phyloP scores from a whole-genome alignment of 2,113 vertebrate genomes.

The Lophius piscatorius region DNA sequence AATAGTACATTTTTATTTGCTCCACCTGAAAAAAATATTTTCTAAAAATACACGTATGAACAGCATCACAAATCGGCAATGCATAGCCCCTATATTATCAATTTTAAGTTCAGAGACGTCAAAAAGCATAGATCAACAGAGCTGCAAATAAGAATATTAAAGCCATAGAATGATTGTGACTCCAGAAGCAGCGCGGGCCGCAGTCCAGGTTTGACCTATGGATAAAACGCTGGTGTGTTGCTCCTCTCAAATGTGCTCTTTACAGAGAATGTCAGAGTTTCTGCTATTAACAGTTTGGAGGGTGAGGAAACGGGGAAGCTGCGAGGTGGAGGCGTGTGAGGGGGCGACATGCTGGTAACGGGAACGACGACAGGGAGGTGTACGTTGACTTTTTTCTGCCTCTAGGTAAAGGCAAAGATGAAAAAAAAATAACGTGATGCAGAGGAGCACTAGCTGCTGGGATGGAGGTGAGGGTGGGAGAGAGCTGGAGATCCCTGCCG shows the following conservation, averaged over 20 bases:
- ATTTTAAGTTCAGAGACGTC: slow-evolving; percentile 44
- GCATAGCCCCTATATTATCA: slow-evolving; percentile 63
- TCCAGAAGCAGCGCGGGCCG: slow-evolving; percentile 41
- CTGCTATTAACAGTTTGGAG: slow-evolving; percentile 75
- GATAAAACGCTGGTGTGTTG: slow-evolving; percentile 71
- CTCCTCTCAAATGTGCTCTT: slow-evolving; percentile 39
- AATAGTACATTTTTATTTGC: slow-evolving; percentile 77
- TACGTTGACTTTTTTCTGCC: no score
- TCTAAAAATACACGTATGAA: slow-evolving; percentile 78
- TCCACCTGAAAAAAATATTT: slow-evolving; percentile 65
- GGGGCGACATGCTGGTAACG: background rate
- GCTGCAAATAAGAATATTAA: slow-evolving; percentile 36
- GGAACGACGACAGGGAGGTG: background rate
- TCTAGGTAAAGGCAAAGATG: background rate
- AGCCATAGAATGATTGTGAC: slow-evolving; percentile 14
- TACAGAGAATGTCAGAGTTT: slow-evolving; percentile 66
- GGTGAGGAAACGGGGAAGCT: slow-evolving; percentile 4
- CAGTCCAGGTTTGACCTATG: slow-evolving; percentile 13
- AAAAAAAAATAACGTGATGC: background rate
- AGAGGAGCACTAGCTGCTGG: slow-evolving; percentile 1
- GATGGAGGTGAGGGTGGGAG: slow-evolving; percentile 29
- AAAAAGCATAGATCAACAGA: slow-evolving; percentile 39
- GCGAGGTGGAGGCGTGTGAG: slow-evolving; percentile 2
- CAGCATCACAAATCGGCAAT: slow-evolving; percentile 72
- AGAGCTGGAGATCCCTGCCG: slow-evolving; percentile 72